These are phyloP conservation scores for Psittacula derbiana DNA, from an alignment of 2,797 vertebrate species.

Conservation along the genomic window DNA sequence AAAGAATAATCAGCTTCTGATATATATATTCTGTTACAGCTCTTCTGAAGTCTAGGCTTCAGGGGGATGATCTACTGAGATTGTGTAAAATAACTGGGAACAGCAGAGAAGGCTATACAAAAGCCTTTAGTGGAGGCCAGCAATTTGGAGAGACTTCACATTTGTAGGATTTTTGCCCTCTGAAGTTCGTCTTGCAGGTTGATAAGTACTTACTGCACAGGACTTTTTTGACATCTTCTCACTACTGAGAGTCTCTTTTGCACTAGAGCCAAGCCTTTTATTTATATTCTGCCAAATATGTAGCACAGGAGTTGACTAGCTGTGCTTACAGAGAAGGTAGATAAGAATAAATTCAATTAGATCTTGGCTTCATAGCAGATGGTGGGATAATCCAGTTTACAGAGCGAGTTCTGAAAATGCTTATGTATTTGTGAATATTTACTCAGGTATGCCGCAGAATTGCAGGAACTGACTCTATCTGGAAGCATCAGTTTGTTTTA, in stretches of 20 bases:
- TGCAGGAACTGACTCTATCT: neutral
- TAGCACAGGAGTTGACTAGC: constrained; percentile 59
- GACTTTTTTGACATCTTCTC: neutral
- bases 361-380: constrained; percentile 72
- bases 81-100: constrained; percentile 22
- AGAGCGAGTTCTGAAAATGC: neutral
- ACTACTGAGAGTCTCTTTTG: constrained; percentile 1
- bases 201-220: neutral
- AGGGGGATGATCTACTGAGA: constrained; percentile 5
- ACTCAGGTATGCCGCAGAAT: neutral
- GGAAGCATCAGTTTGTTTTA: neutral
- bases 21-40: neutral
- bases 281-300: constrained; percentile 63
- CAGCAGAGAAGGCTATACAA: constrained; percentile 1
- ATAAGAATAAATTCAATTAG: constrained; percentile 77
- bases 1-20: constrained; percentile 17
- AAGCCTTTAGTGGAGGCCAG: neutral
- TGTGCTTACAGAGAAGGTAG: constrained; percentile 73
- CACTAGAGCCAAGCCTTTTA: constrained; percentile 33
- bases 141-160: constrained; percentile 4
- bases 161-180: constrained; percentile 9
- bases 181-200: neutral
- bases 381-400: constrained; percentile 67
- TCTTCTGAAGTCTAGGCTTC: neutral
- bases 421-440: neutral